Evolutionary conservation across 30 jellyfish, hydroid and myxozoan genomes (phyloP).

Genomic region (Morbakka virulenta): DNA sequence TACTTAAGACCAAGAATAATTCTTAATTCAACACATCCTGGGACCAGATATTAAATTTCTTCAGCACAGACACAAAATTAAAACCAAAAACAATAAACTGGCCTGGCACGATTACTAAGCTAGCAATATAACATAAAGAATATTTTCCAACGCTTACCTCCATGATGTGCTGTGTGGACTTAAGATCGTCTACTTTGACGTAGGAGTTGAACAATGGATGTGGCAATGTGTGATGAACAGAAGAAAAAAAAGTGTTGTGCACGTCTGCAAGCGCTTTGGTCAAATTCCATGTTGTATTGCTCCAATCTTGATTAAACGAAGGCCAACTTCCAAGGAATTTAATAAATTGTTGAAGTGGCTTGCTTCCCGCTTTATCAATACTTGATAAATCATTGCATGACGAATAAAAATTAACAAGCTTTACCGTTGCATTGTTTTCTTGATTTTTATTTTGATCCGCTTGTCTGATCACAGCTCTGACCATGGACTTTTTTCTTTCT

Average conservation of each 20-base stretch:
- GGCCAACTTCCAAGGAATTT: conserved; percentile 56
- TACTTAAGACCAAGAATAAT: too few species aligned
- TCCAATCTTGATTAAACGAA: conserved; percentile 35
- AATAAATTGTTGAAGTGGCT: conserved; percentile 21
- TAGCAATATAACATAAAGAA: too few species aligned
- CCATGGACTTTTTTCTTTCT: conserved; percentile 21
- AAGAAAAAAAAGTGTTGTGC: conserved; percentile 42
- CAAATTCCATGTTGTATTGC: conserved; percentile 25
- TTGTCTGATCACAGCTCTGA: conserved; percentile 14
- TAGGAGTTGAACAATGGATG: conserved; percentile 59
- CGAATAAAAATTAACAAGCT: conserved; percentile 5
- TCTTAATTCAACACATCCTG: too few species aligned
- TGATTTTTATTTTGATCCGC: not conserved
- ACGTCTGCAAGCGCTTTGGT: conserved; percentile 10
- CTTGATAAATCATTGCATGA: conserved; percentile 31
- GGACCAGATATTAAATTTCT: too few species aligned
- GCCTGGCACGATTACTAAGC: too few species aligned
- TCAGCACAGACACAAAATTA: too few species aligned
- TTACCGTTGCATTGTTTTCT: conserved; percentile 13
- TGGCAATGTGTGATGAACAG: conserved; percentile 43
- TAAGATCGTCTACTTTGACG: conserved; percentile 58
- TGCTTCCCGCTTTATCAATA: conserved; percentile 6
- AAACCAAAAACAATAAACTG: too few species aligned
- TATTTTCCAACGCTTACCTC: too few species aligned
- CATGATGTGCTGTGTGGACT: conserved; percentile 43